Base-by-base conservation (phyloP, 2,113 vertebrate species). In the Echinops telfairi region DNA sequence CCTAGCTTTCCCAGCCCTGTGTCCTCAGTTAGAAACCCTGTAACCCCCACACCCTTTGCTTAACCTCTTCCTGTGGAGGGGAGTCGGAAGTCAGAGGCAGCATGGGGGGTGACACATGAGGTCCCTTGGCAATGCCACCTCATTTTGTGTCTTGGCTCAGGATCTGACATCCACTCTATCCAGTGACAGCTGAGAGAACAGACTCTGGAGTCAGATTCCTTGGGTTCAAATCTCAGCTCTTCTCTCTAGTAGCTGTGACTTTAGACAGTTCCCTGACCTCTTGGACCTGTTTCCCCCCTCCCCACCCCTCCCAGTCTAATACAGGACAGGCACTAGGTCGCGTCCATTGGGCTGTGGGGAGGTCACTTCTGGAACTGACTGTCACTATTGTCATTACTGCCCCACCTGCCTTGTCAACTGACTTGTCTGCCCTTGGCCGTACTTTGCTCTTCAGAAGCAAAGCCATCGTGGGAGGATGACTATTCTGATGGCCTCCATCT, bases 391-490 rank as follows among this genome's bases (percentile, higher is more conserved):
- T 12, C 43, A 19, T 27, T 33, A 11, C 6, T 53, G 12, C 10
- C 36, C 27, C 4, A 3, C 33, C 1, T 0, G 36, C 27, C 0
- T 38, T 3, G 0, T 15, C 86, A 43, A 23, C 12, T 31, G 70
- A 33, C 38, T 38, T 88, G 3, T 25, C 2, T 40, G 40, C 40
- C 31, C 15, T 4, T 0, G 57, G n/a, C 81, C 81, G 17, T 19
- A 7, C 62, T 71, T 87, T 62, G 33, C 58, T 77, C 64, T 36
- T 0, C 15, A 60, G 23, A 62, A 31, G 27, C 23, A 22, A 25
- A 40, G 23, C 83, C 19, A 22, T 40, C 15, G 16, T 43, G 68
- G 25, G 62, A 3, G 64, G 53, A 53, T 0, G 40, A 75, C 33
- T 58, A 0, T 88, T 80, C 36, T 47, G 38, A 40, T 1, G 36